Conservation (phyloP, 2,888 invertebrate genomes). For the Gnatocerus cornutus region DNA sequence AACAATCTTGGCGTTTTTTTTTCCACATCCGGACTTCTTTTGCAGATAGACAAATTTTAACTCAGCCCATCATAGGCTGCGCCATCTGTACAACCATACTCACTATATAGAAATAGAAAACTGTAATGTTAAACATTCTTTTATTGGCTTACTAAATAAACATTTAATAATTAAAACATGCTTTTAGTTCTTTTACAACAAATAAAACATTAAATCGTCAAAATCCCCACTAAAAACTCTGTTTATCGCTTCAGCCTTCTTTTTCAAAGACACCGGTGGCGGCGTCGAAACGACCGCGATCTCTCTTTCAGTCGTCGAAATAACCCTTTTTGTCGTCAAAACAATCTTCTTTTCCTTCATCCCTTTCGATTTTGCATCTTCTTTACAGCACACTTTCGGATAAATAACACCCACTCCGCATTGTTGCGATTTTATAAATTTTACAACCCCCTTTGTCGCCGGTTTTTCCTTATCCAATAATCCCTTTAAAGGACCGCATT, state of each 20-base stretch:
- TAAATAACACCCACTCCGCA: constrained; percentile 11
- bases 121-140: no score
- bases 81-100: no score
- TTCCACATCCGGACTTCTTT: no score
- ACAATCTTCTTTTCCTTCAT: background rate
- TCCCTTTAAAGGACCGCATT: constrained; percentile 27
- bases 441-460: constrained; percentile 14
- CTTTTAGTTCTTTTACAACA: background rate
- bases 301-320: background rate
- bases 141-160: no score
- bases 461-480: constrained; percentile 28
- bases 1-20: no score
- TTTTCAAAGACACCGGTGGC: background rate
- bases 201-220: constrained; percentile 11
- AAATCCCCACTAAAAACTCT: constrained; percentile 10
- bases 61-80: no score
- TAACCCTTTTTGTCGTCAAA: background rate
- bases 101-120: no score
- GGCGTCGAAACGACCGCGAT: background rate
- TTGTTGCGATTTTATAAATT: constrained; percentile 29
- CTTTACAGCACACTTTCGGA: constrained; percentile 38
- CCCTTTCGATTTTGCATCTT: background rate
- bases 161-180: background rate
- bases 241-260: constrained; percentile 4
- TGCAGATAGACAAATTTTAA: no score